Evolutionary conservation across 1,140 invertebrate genomes (phyloP), one percentile per base, ranked within the genome.

Genomic region (Calephelis virginiensis): DNA sequence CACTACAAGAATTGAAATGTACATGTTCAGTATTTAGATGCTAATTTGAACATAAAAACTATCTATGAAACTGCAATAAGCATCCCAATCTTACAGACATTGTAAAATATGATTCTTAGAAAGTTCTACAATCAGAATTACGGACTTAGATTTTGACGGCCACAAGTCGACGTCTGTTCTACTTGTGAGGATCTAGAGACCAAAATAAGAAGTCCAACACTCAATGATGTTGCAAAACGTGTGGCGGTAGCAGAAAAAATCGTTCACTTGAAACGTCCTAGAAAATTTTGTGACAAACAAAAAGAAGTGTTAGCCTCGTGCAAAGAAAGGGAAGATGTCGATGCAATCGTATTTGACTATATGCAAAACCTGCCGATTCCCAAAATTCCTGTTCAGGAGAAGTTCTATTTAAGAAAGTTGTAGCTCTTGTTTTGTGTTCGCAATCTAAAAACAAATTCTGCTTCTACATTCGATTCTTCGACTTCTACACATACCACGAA

Each of bases 41-140:
- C 75, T 56, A 71, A 64, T 50, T 66, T 84, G 61, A 75, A 69
- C 64, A 71, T 78, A 49, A 83, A 80, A 74, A 81, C 66, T 72
- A 81, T 83, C 76, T 62, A 79, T 74, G 72, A 76, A 63, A 63
- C 17, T 50, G 49, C 49, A 50, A 11, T 49, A 49, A 49, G 48
- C 48, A 49, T 49, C 48, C n/a, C 48, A n/a, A 49, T 49, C 48
- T 49, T 49, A 49, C n/a, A 50, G 13, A 17, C 49, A 50, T 50
- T 50, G 49, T 50, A 13, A 50, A 50, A 50, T 49, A 49, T 5
- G 48, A 50, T 50, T 17, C 8, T 50, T 50, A 50, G 49, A 50
- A 50, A 50, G 49, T 50, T 50, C 6, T 50, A 50, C 49, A 50
- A 50, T 50, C 49, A 50, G 49, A 50, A 50, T 14, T 50, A 50